Conservation (phyloP, 2,797 vertebrate species). For the Coluber constrictor region DNA sequence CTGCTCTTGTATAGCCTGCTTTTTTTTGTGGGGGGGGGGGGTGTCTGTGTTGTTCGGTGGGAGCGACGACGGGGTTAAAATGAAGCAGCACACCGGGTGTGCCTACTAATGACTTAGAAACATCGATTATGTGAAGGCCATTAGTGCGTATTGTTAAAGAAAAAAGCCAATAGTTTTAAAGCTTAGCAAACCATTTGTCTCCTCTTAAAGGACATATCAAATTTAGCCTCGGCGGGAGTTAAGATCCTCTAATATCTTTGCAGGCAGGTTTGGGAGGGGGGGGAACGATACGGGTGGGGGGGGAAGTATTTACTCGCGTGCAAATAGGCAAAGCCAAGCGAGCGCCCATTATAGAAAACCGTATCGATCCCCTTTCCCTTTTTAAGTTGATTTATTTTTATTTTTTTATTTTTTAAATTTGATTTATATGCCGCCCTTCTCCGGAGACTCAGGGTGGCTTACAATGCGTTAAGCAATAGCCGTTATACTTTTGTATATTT, state of each 20-base stretch:
- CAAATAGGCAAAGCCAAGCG: not conserved
- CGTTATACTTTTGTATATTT: too few relatives aligned
- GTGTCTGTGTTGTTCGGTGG: not conserved
- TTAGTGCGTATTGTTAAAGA: conserved; percentile 96
- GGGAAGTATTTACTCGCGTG: not conserved
- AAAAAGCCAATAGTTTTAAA: conserved; percentile 90
- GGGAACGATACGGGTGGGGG: fast-evolving
- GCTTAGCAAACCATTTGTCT: conserved; percentile 87
- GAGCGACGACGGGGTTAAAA: conserved; percentile 64
- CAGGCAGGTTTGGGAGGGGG: not conserved
- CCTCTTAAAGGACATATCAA: conserved; percentile 89
- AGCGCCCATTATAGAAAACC: too few relatives aligned
- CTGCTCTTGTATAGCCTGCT: not conserved
- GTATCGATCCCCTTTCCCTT: too few relatives aligned
- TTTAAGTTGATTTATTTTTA: not conserved
- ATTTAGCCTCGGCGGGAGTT: conserved; percentile 84
- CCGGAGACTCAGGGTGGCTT: too few relatives aligned
- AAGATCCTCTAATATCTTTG: conserved; percentile 67
- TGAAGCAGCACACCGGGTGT: conserved; percentile 61
- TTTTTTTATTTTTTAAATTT: too few relatives aligned
- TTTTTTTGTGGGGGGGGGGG: fast-evolving
- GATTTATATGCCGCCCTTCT: too few relatives aligned
- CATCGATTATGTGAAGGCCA: conserved; percentile 95
- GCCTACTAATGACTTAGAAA: conserved; percentile 87
- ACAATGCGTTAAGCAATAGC: too few relatives aligned